Evolutionary conservation across 2,113 vertebrate genomes (phyloP).

Genomic region (Hippocampus mohnikei): DNA sequence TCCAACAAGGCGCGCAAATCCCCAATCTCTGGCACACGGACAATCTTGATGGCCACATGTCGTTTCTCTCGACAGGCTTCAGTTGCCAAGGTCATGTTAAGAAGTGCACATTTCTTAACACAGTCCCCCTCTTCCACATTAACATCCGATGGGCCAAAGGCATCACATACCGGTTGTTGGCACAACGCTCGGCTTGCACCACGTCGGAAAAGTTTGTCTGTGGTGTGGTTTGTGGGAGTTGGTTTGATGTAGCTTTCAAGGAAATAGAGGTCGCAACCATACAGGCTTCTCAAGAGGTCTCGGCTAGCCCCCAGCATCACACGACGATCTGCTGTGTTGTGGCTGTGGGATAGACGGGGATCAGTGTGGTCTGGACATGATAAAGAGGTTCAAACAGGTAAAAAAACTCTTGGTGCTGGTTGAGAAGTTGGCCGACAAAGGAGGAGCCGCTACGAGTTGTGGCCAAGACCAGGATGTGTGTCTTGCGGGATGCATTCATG

Average conservation of each 20-base stretch:
- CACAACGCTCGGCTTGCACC: slow-evolving; percentile 91
- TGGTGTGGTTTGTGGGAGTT: slow-evolving; percentile 86
- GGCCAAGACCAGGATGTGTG: slow-evolving; percentile 88
- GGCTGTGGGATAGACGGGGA: slow-evolving; percentile 85
- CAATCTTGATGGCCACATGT: slow-evolving; percentile 91
- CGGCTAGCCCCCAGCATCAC: slow-evolving; percentile 91
- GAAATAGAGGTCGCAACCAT: slow-evolving; percentile 90
- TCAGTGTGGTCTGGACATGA: slow-evolving; percentile 89
- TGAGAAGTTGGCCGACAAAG: slow-evolving; percentile 94
- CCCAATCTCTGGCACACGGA: slow-evolving; percentile 86
- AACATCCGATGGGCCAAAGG: slow-evolving; percentile 70
- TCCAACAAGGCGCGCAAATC: slow-evolving; percentile 89
- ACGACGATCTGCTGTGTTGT: slow-evolving; percentile 78
- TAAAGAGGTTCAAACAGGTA: slow-evolving; percentile 98
- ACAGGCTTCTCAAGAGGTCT: slow-evolving; percentile 89
- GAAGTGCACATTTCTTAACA: slow-evolving; percentile 81
- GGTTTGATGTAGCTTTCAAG: slow-evolving; percentile 96
- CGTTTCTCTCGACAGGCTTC: slow-evolving; percentile 84
- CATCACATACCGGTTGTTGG: slow-evolving; percentile 84
- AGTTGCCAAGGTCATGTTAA: slow-evolving; percentile 87
- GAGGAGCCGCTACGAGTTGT: slow-evolving; percentile 94
- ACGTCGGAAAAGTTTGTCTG: slow-evolving; percentile 87
- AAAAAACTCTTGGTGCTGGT: slow-evolving; percentile 95
- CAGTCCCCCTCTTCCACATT: slow-evolving; percentile 93
- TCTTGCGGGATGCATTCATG: slow-evolving; percentile 84